Conservation (phyloP, 2,888 invertebrate species). For the Andrena marginata region DNA sequence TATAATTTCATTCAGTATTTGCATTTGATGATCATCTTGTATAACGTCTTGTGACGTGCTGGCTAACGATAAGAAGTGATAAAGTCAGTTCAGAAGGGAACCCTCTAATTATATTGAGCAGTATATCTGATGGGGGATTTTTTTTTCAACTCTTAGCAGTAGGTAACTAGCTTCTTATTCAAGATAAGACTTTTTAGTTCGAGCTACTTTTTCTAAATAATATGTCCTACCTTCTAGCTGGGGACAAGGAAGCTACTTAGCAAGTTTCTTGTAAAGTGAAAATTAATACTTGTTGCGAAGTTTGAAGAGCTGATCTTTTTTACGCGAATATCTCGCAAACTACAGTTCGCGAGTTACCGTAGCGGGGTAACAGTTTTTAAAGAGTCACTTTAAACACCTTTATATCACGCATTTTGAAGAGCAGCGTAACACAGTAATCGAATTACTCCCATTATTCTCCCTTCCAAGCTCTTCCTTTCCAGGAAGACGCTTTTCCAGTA, state of each 20-base stretch:
- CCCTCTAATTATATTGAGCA: not conserved
- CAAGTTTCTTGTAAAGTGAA: slow-evolving; percentile 2
- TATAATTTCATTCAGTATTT: too few relatives aligned
- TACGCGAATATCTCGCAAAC: not conserved
- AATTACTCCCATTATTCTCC: too few relatives aligned
- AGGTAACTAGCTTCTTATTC: not conserved
- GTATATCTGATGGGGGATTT: not conserved
- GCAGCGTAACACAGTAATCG: not conserved
- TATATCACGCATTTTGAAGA: not conserved
- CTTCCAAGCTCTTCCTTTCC: too few relatives aligned
- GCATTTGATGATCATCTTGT: too few relatives aligned
- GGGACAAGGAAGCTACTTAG: slow-evolving; percentile 1
- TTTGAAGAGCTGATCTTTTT: slow-evolving; percentile 1
- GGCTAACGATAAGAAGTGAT: not conserved
- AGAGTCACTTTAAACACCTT: not conserved
- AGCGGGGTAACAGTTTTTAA: not conserved
- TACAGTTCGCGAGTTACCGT: not conserved
- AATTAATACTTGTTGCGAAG: slow-evolving; percentile 10
- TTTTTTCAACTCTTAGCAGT: not conserved
- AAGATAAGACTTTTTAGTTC: not conserved
- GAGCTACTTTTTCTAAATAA: not conserved
- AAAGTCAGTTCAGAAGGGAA: not conserved
- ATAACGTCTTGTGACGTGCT: not conserved
- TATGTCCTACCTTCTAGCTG: not conserved
- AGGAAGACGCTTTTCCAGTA: too few relatives aligned